Base-by-base conservation (phyloP, 2,888 invertebrate genomes). In the Mimumesa dahlbomi region DNA sequence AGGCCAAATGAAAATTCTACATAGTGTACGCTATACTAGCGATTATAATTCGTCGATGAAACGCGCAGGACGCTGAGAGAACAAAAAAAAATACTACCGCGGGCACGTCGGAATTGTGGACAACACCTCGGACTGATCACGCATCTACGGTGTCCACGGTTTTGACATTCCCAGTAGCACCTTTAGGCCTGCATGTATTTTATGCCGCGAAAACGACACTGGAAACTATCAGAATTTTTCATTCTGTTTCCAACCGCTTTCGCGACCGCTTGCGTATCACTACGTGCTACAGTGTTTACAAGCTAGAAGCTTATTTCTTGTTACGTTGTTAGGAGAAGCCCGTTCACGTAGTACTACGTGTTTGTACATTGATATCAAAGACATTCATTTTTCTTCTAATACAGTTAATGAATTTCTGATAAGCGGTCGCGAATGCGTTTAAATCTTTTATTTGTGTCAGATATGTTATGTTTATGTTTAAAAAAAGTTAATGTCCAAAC, bases 11-110 rank as follows among this genome's bases (percentile, higher is more conserved):
- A 57, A 45, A 54, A 62, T 64, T 69, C 16, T 48, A 21, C 16
- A 34, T 25, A 18, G 18, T 40, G 66, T 66, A 65, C 57, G 77
- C 67, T 75, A 68, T 65, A 66, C 36, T 70, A 70, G 74, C 76
- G 71, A 63, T 71, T 63, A 40, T 50, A 5, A 52, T 54, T 61
- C 50, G 43, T 36, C 40, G 59, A 46, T 53, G 29, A 29, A 36
- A 67, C 43, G 56, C 59, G 66, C 62, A 52, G 65, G 53, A 72
- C 57, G 66, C 53, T 64, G 46, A 53, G 13, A 43, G n/a, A n/a
- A n/a, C n/a, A n/a, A n/a, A n/a, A n/a, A n/a, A n/a, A n/a, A n/a
- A n/a, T n/a, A 54, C 52, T 53, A 63, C 14, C 42, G 54, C 13
- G 50, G n/a, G 40, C 58, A 14, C 7, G 63, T 57, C 68, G 48